These are phyloP conservation scores for Lophochroa leadbeateri DNA, from an alignment of 2,113 vertebrate genomes.

Conservation along the genomic window DNA sequence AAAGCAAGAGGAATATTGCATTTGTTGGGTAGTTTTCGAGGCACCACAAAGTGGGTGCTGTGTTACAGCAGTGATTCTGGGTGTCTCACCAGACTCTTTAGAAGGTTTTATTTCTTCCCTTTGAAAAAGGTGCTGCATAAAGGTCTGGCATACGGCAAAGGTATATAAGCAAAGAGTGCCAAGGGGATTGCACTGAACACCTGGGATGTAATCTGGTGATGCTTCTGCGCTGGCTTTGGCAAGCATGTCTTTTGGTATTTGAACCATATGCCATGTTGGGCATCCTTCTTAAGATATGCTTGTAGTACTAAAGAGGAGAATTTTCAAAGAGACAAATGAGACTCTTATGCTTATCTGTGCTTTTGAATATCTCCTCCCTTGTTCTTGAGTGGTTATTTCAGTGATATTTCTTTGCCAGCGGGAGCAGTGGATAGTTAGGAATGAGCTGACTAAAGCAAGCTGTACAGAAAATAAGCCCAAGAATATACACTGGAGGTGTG, in stretches of 20 bases:
- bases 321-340: not conserved
- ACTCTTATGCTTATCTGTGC: not conserved
- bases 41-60: not conserved
- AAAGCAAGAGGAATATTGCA: not conserved
- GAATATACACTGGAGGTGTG: not conserved
- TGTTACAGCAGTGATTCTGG: not conserved
- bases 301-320: not conserved
- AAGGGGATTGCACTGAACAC: accelerated
- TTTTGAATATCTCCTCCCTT: not conserved
- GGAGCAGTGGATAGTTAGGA: not conserved
- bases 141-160: not conserved
- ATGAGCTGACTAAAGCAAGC: not conserved
- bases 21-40: not conserved
- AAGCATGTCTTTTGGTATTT: not conserved
- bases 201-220: not conserved
- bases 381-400: not conserved
- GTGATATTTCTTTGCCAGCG: not conserved
- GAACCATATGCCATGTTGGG: not conserved
- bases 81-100: not conserved
- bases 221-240: not conserved
- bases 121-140: not conserved
- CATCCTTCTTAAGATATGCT: not conserved
- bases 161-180: not conserved
- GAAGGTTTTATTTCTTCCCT: not conserved
- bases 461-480: not conserved